These are phyloP conservation scores for Margaritifera margaritifera DNA, from an alignment of 2,888 invertebrate genomes.

Conservation along the genomic window DNA sequence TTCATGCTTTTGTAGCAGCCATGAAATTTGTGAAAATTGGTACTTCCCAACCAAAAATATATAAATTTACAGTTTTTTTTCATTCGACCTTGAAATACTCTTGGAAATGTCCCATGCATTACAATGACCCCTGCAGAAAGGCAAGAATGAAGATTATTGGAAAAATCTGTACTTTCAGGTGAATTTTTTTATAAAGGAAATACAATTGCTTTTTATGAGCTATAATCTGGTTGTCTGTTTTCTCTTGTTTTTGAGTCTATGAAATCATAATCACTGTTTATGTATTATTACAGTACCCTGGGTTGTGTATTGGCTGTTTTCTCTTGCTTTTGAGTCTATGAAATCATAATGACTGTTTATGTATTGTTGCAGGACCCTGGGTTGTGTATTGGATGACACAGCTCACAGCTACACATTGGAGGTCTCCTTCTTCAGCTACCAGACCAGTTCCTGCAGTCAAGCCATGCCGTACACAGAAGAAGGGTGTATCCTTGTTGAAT, in stretches of 20 bases:
- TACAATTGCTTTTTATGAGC: too few species aligned
- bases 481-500: slow-evolving; percentile 87
- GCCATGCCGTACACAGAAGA: slow-evolving; percentile 91
- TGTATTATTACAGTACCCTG: slow-evolving; percentile 65
- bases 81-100: too few species aligned
- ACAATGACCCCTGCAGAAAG: too few species aligned
- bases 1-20: too few species aligned
- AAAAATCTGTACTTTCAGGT: too few species aligned
- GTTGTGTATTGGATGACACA: slow-evolving; percentile 80
- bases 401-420: slow-evolving; percentile 92
- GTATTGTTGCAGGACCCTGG: slow-evolving; percentile 68
- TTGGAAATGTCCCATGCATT: too few species aligned
- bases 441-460: slow-evolving; percentile 78
- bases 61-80: too few species aligned
- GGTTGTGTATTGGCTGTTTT: slow-evolving; percentile 77
- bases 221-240: too few species aligned
- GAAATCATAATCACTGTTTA: neutral
- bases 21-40: too few species aligned
- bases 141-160: too few species aligned
- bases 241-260: neutral
- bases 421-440: slow-evolving; percentile 93
- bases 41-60: too few species aligned
- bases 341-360: neutral
- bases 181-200: too few species aligned
- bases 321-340: neutral